These are phyloP conservation scores for Agrotis ipsilon DNA, from an alignment of 2,888 invertebrate species.

Conservation along the genomic window DNA sequence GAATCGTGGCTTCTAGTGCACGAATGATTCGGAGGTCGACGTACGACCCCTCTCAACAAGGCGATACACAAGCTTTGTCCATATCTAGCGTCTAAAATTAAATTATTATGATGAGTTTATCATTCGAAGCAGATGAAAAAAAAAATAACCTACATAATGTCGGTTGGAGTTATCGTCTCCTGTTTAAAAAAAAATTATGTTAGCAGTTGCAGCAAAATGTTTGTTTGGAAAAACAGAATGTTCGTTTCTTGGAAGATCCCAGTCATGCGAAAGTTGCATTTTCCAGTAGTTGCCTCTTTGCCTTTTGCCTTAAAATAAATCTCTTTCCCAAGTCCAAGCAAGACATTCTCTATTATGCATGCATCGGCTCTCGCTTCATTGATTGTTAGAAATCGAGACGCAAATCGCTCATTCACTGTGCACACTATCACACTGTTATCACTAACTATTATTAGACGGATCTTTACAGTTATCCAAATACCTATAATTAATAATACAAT, in stretches of 20 bases:
- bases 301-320: conserved; percentile 18
- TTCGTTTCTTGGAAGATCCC: conserved; percentile 13
- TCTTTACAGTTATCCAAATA: conserved; percentile 41
- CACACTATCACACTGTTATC: conserved; percentile 54
- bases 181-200: conserved; percentile 1
- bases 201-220: neutral
- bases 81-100: conserved; percentile 61
- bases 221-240: conserved; percentile 12
- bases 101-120: conserved; percentile 54
- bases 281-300: conserved; percentile 15
- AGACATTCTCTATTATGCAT: conserved; percentile 31
- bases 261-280: conserved; percentile 26
- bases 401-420: conserved; percentile 48
- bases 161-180: conserved; percentile 19
- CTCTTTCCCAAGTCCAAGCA: conserved; percentile 50
- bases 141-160: conserved; percentile 14
- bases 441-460: conserved; percentile 48
- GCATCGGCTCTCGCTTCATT: conserved; percentile 37
- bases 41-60: conserved; percentile 71
- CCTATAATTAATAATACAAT: conserved; percentile 27
- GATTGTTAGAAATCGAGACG: conserved; percentile 45
- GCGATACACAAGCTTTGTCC: conserved; percentile 63
- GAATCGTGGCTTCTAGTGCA: conserved; percentile 72
- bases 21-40: conserved; percentile 78
- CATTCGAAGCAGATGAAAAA: conserved; percentile 25